A percentile compares a stretch with the other conserved stretches of the same genome.
These are phyloP conservation scores for Danaus chrysippus DNA, from an alignment of 2,888 invertebrate genomes.

Conservation along the genomic window DNA sequence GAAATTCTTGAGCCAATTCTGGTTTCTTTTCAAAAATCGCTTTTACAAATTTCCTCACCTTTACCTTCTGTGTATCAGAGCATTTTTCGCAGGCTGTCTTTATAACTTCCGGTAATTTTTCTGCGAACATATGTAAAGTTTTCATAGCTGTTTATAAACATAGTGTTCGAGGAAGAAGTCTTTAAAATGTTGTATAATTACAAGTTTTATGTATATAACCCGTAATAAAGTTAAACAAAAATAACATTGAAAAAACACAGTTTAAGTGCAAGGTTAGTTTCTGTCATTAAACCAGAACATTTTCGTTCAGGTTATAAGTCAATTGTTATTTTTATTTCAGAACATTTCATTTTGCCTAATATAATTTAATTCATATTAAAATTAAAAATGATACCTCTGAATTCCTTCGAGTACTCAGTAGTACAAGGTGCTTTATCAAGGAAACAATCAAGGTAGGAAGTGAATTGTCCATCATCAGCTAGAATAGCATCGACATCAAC, in stretches of 20 bases:
- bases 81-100: conserved; percentile 62
- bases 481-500: conserved; percentile 62
- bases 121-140: conserved; percentile 36
- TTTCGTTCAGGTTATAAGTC: too few relatives aligned
- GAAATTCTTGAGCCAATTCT: conserved; percentile 48
- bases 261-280: too few relatives aligned
- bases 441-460: conserved; percentile 54
- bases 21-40: conserved; percentile 53
- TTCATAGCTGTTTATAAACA: not conserved
- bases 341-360: too few relatives aligned
- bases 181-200: too few relatives aligned
- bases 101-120: conserved; percentile 61
- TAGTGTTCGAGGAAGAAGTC: too few relatives aligned
- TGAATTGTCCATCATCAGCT: conserved; percentile 49
- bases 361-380: too few relatives aligned
- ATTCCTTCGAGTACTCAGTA: conserved; percentile 53
- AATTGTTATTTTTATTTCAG: too few relatives aligned
- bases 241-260: too few relatives aligned
- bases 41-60: conserved; percentile 55
- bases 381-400: conserved; percentile 43
- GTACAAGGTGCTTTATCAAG: conserved; percentile 60
- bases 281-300: too few relatives aligned
- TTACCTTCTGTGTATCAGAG: conserved; percentile 46
- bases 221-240: too few relatives aligned
- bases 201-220: too few relatives aligned